Percentiles rank a stretch among this genome's conserved stretches.
Evolutionary conservation across 2,888 invertebrate genomes (phyloP).

Genomic region (Tipula vernalis): DNA sequence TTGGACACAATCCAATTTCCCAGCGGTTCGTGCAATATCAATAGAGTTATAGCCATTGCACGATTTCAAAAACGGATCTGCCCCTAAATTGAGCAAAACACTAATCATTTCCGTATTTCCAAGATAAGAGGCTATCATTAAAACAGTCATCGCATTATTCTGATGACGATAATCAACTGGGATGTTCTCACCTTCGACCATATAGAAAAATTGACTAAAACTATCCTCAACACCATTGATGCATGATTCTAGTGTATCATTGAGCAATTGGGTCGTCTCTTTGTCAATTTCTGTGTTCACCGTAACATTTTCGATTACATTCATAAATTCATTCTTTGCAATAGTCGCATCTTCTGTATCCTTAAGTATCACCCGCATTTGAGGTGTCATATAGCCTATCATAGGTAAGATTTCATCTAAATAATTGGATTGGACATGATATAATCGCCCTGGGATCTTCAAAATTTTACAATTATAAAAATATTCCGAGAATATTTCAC

Average conservation of each 20-base stretch:
- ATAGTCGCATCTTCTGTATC: not conserved
- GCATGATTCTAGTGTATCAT: slow-evolving; percentile 43
- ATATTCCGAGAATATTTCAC: slow-evolving; percentile 65
- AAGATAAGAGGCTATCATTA: slow-evolving; percentile 67
- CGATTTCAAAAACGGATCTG: slow-evolving; percentile 26
- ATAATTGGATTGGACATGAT: slow-evolving; percentile 61
- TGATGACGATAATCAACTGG: slow-evolving; percentile 60
- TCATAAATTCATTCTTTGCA: slow-evolving; percentile 12
- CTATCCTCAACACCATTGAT: slow-evolving; percentile 46
- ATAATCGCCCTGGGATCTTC: slow-evolving; percentile 61
- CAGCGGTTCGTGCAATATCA: slow-evolving; percentile 20
- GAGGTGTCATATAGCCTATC: slow-evolving; percentile 37
- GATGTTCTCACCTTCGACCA: slow-evolving; percentile 66
- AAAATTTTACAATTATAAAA: slow-evolving; percentile 70
- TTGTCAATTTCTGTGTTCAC: slow-evolving; percentile 26
- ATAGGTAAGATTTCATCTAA: slow-evolving; percentile 66
- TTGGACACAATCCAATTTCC: slow-evolving; percentile 8
- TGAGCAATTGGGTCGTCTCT: slow-evolving; percentile 38
- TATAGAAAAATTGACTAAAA: slow-evolving; percentile 62
- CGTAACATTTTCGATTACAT: slow-evolving; percentile 13
- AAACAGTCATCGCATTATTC: slow-evolving; percentile 48
- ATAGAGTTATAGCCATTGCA: slow-evolving; percentile 21
- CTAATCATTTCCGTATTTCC: slow-evolving; percentile 54
- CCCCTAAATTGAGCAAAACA: slow-evolving; percentile 58
- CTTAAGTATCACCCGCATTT: slow-evolving; percentile 16